These are phyloP conservation scores for Odontocolon sp. DNA, from an alignment of 2,888 invertebrate species.

Conservation along the genomic window DNA sequence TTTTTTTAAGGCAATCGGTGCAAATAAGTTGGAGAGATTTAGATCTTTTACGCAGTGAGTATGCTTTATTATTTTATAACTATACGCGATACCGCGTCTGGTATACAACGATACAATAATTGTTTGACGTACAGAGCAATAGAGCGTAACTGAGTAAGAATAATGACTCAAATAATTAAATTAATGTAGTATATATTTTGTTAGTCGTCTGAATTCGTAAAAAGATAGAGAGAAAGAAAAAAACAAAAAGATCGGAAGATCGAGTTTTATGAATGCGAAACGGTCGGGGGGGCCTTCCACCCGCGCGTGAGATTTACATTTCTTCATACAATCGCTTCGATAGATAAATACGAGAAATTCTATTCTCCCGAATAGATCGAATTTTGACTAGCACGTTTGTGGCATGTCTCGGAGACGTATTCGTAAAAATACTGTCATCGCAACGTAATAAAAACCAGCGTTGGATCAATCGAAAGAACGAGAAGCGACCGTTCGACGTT, in stretches of 20 bases:
- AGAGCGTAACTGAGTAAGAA: slow-evolving; percentile 71
- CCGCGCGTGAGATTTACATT: neutral
- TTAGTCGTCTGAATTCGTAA: slow-evolving; percentile 70
- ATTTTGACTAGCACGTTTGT: slow-evolving; percentile 79
- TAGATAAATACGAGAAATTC: slow-evolving; percentile 36
- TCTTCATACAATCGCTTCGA: slow-evolving; percentile 52
- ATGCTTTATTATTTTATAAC: slow-evolving; percentile 76
- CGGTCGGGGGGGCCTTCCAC: neutral
- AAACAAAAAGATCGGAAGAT: slow-evolving; percentile 43
- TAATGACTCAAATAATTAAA: slow-evolving; percentile 65
- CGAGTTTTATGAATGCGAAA: slow-evolving; percentile 1
- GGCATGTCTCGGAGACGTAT: slow-evolving; percentile 39
- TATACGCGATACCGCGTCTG: slow-evolving; percentile 65
- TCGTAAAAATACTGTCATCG: slow-evolving; percentile 43
- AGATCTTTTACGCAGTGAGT: slow-evolving; percentile 69
- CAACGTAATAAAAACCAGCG: slow-evolving; percentile 46
- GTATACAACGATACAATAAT: slow-evolving; percentile 75
- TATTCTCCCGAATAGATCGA: slow-evolving; percentile 68
- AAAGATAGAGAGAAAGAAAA: slow-evolving; percentile 68
- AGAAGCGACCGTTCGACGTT: slow-evolving; percentile 37
- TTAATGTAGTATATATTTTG: slow-evolving; percentile 58
- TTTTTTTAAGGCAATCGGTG: neutral
- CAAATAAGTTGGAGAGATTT: neutral
- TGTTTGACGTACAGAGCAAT: slow-evolving; percentile 72
- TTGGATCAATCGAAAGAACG: slow-evolving; percentile 22